Evolutionary conservation across 2,797 vertebrate species (phyloP), one percentile per base, ranked within the genome.

Genomic region (Fistularia commersonii): DNA sequence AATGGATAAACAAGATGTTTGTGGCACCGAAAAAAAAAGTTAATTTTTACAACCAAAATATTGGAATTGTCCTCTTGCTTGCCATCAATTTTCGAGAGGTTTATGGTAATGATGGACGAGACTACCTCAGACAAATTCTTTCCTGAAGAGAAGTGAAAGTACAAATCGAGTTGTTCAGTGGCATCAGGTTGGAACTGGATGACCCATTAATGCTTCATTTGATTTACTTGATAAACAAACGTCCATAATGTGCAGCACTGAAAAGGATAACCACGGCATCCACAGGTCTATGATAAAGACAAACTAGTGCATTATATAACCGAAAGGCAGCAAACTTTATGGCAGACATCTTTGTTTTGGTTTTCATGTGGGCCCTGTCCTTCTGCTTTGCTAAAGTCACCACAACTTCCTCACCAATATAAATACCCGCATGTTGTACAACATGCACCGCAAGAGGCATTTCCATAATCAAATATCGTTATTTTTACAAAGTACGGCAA

Each of bases 361-460:
- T 66, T 64, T 72, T 70, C 47, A 67, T 57, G 39, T 57, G 23
- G 63, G 43, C 64, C 57, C 61, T 35, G 69, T 76, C 69, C 73
- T 75, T 75, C 76, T 81, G 61, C 82, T 83, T 81, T 77, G 57
- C 73, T 68, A 51, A 78, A 76, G 70, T 72, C 64, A 72, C 58
- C 61, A 75, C 67, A 79, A 82, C 81, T 83, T 85, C 78, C 84
- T 80, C 57, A 52, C 32, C 39, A 66, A 54, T 51, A 72, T 55
- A 66, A 80, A 74, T 64, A 77, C 65, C 31, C 36, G 63, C 39
- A 13, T 66, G 68, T 60, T 54, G 36, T 45, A 57, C 57, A 39
- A 49, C 11, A 46, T n/a, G 14, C 57, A 55, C 32, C 23, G 49
- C 66, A 5, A 9, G 14, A 43, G 48, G 36, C 33, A 54, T 48